These are phyloP conservation scores for Papilio aristodemus DNA, from an alignment of 1,140 invertebrate genomes.

Conservation along the genomic window DNA sequence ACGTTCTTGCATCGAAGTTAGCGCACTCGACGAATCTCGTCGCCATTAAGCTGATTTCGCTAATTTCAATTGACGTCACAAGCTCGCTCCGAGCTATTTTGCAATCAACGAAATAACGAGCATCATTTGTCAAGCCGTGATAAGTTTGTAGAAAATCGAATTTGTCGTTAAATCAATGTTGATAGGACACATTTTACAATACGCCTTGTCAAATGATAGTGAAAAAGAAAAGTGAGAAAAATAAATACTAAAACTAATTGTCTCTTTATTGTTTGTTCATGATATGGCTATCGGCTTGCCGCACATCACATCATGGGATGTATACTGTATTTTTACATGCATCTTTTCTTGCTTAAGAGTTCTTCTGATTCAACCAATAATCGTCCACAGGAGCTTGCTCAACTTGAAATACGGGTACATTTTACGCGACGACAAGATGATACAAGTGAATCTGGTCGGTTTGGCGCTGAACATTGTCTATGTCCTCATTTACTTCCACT, in stretches of 20 bases:
- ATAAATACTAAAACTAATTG: too few species aligned
- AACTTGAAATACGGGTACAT: constrained; percentile 87
- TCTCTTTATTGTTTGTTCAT: too few species aligned
- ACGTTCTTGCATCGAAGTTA: not conserved
- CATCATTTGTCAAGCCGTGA: not conserved
- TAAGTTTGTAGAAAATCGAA: not conserved
- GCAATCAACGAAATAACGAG: not conserved
- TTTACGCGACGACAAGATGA: constrained; percentile 86
- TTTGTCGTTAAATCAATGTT: too few species aligned
- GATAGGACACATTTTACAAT: too few species aligned
- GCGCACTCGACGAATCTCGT: not conserved
- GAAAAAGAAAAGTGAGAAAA: too few species aligned
- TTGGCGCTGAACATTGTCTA: constrained; percentile 85
- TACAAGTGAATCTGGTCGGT: constrained; percentile 87
- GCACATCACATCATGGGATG: too few species aligned
- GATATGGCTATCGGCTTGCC: too few species aligned
- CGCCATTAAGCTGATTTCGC: constrained; percentile 3
- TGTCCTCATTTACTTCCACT: constrained; percentile 84
- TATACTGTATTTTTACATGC: too few species aligned
- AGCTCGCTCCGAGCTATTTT: constrained; percentile 1
- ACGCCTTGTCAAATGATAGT: too few species aligned
- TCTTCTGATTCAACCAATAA: too few species aligned
- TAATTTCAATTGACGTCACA: constrained; percentile 12
- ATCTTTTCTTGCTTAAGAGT: too few species aligned
- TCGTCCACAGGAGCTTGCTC: constrained; percentile 82